These are phyloP conservation scores for Malacoctenus gilli DNA, from an alignment of 2,797 vertebrate species.

Conservation along the genomic window DNA sequence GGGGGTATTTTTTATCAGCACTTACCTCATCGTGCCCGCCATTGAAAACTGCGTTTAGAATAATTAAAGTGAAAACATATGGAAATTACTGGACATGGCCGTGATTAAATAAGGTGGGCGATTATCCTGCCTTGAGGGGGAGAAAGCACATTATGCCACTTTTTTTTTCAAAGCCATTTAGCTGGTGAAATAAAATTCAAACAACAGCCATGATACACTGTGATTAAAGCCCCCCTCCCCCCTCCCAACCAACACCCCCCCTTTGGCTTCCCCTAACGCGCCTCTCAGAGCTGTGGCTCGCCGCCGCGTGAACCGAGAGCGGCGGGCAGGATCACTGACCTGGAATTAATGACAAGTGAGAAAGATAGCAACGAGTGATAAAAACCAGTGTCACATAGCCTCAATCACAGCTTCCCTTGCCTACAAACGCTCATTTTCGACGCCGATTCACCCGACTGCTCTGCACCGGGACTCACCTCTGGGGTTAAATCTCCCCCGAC, in stretches of 20 bases:
- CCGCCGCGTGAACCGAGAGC: conserved; percentile 50
- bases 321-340: conserved; percentile 74
- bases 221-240: conserved; percentile 73
- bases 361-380: conserved; percentile 73
- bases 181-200: conserved; percentile 75
- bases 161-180: conserved; percentile 81
- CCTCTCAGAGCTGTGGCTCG: conserved; percentile 54
- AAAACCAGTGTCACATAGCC: conserved; percentile 69
- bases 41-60: conserved; percentile 66
- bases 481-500: conserved; percentile 43
- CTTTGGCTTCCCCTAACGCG: conserved; percentile 37
- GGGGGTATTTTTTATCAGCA: conserved; percentile 76
- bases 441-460: conserved; percentile 58
- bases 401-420: conserved; percentile 69
- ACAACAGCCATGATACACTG: conserved; percentile 80
- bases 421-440: conserved; percentile 48
- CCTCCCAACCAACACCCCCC: conserved; percentile 19
- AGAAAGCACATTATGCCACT: conserved; percentile 80
- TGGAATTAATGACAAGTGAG: conserved; percentile 77
- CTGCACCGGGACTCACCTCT: conserved; percentile 39
- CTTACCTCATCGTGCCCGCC: conserved; percentile 75
- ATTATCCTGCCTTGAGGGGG: conserved; percentile 79
- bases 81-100: conserved; percentile 81
- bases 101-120: conserved; percentile 82
- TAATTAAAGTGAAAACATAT: conserved; percentile 81